Conservation (phyloP, 2,113 vertebrate genomes). For the Rhynchomys soricoides region DNA sequence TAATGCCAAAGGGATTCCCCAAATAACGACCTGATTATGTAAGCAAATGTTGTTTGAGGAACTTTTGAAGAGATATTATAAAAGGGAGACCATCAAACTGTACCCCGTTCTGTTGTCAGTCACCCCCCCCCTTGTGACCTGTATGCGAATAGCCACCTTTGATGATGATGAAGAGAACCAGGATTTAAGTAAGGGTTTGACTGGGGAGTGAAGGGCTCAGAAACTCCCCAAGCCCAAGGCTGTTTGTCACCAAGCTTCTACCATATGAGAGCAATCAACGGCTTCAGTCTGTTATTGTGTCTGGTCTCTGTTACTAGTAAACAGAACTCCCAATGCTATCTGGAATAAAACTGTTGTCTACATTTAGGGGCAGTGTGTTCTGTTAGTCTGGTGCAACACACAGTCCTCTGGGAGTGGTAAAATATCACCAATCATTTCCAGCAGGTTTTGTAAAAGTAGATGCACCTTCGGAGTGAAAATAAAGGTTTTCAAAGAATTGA, state of each 20-base stretch:
- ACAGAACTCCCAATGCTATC: neutral
- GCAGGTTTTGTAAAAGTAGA: neutral
- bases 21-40: neutral
- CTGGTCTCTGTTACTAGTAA: conserved; percentile 13
- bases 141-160: neutral
- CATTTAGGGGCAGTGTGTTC: conserved; percentile 22
- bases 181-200: neutral
- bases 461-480: neutral
- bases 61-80: neutral
- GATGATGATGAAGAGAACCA: neutral
- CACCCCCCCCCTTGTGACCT: neutral
- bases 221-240: neutral
- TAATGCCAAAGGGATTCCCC: neutral
- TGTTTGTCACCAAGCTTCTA: neutral
- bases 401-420: neutral
- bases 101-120: neutral
- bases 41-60: neutral
- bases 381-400: neutral
- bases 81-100: neutral
- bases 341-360: conserved; percentile 21
- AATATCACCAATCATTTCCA: neutral
- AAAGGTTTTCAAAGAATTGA: neutral
- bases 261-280: neutral
- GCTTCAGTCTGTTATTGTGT: neutral
- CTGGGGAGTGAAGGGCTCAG: neutral